Evolutionary conservation across 2,797 vertebrate species (phyloP).

Genomic region (Erethizon dorsatum): DNA sequence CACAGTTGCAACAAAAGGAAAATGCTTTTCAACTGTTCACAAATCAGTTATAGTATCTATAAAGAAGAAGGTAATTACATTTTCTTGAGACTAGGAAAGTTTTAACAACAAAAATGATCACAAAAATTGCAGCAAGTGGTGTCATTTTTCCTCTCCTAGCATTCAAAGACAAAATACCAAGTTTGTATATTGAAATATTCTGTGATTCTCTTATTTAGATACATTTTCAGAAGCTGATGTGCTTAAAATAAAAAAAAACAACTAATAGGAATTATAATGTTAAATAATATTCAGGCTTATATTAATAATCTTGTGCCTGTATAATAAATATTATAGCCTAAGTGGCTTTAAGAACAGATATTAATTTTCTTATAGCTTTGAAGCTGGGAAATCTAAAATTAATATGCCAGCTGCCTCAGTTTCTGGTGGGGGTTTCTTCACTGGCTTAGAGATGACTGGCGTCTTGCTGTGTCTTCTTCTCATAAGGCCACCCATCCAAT

Average conservation of each 20-base stretch:
- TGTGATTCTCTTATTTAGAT: conserved; percentile 26
- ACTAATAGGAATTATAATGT: conserved; percentile 20
- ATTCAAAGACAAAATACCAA: neutral
- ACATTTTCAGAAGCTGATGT: conserved; percentile 52
- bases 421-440: neutral
- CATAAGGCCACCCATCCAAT: neutral
- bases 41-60: neutral
- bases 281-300: conserved; percentile 3
- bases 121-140: neutral
- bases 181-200: neutral
- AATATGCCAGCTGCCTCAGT: neutral
- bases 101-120: neutral
- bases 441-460: neutral
- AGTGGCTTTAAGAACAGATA: neutral
- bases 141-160: neutral
- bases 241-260: conserved; percentile 51
- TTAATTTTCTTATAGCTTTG: neutral
- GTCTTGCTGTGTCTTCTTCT: conserved; percentile 8
- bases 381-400: neutral
- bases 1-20: neutral
- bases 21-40: neutral
- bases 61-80: conserved; percentile 11
- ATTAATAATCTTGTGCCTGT: neutral
- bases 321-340: neutral
- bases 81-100: neutral